These are phyloP conservation scores for Orthochromis indermauri DNA, from an alignment of 2,113 vertebrate species.

Conservation along the genomic window DNA sequence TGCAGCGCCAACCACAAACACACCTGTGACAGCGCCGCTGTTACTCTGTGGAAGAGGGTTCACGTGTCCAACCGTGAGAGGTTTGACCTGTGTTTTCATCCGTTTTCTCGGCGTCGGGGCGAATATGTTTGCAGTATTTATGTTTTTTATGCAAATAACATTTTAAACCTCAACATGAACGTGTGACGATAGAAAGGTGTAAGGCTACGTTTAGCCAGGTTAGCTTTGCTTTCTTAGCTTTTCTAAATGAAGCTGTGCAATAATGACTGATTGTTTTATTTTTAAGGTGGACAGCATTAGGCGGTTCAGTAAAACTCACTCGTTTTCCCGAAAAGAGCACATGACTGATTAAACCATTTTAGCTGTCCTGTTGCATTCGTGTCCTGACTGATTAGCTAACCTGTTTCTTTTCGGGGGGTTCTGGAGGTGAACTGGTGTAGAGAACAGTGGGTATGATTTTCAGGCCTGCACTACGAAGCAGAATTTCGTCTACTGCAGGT, in stretches of 20 bases:
- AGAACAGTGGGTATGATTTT: not conserved
- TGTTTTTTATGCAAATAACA: not conserved
- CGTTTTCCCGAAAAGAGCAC: not conserved
- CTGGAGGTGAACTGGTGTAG: not conserved
- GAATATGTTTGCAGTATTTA: not conserved
- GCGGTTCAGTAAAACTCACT: too few species aligned
- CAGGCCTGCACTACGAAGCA: not conserved
- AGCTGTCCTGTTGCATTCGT: not conserved
- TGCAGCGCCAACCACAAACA: constrained; percentile 22
- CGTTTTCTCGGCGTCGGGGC: not conserved
- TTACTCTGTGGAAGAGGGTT: constrained; percentile 68
- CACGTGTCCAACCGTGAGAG: constrained; percentile 88
- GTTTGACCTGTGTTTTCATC: not conserved
- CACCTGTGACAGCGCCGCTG: not conserved
- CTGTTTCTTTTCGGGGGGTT: not conserved
- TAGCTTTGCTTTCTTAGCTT: not conserved
- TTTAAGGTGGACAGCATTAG: not conserved
- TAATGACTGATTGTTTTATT: not conserved
- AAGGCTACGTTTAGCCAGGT: not conserved
- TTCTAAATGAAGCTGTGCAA: not conserved
- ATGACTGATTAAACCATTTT: not conserved
- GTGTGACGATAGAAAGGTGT: not conserved
- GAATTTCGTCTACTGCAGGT: not conserved
- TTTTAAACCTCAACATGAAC: not conserved
- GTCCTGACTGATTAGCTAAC: not conserved